Evolutionary conservation across 2,888 invertebrate genomes (phyloP).

Genomic region (Holacanthella duospinosa): DNA sequence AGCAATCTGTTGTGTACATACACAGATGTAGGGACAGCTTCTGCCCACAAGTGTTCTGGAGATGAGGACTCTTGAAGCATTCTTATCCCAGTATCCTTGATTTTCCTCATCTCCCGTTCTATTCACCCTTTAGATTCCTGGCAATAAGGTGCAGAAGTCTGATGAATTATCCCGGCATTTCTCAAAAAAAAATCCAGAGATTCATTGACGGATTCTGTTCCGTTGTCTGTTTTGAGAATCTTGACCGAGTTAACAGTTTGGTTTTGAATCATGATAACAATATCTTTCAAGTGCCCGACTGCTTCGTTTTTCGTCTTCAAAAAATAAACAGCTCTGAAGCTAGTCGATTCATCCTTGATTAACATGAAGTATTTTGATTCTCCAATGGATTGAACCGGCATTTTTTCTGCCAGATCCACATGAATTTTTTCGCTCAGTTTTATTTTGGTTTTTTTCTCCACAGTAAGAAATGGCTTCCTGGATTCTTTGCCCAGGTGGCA

Average conservation of each 20-base stretch:
- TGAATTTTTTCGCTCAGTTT: not conserved
- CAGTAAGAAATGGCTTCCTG: not conserved
- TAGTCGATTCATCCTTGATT: not conserved
- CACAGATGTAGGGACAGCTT: too few relatives aligned
- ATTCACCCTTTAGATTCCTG: not conserved
- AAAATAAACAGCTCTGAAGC: not conserved
- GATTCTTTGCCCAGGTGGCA: not conserved
- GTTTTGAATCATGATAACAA: not conserved
- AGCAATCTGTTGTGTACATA: too few relatives aligned
- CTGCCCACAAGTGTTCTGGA: not conserved
- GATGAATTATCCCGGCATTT: not conserved
- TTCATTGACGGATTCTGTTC: not conserved
- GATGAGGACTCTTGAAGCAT: not conserved
- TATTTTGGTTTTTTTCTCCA: not conserved
- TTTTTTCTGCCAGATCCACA: not conserved
- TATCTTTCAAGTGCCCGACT: not conserved
- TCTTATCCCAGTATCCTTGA: not conserved
- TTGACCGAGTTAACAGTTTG: not conserved
- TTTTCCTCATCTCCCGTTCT: conserved; percentile 19
- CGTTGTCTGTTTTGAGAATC: not conserved
- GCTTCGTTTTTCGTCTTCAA: not conserved
- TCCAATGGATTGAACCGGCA: not conserved
- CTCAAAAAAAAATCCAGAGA: not conserved
- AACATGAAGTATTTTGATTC: not conserved
- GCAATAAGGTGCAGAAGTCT: not conserved